Conservation (phyloP, 2,113 vertebrate species). For the Crypturellus undulatus region DNA sequence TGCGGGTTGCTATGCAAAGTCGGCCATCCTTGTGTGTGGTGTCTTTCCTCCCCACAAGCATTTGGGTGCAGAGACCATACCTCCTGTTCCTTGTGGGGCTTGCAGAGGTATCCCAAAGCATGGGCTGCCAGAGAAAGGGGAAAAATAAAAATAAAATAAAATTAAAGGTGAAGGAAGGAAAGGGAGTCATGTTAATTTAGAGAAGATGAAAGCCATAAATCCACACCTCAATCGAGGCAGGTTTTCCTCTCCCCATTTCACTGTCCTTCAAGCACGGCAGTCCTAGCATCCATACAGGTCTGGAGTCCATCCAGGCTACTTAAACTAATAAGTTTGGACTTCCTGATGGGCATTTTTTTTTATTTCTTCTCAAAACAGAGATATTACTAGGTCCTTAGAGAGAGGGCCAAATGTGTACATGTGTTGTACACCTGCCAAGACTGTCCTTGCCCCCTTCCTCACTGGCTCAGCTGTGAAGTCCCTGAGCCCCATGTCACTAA, state of each 20-base stretch:
- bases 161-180: background rate
- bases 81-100: background rate
- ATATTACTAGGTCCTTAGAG: background rate
- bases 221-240: too few relatives aligned
- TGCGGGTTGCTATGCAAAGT: background rate
- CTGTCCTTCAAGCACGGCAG: background rate
- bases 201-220: background rate
- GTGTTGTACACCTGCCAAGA: background rate
- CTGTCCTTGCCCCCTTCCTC: background rate
- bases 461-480: fast-evolving
- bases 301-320: background rate
- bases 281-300: fast-evolving
- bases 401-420: background rate
- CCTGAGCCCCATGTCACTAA: fast-evolving
- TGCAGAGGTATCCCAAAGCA: background rate
- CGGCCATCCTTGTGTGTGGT: background rate
- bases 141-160: background rate
- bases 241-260: background rate
- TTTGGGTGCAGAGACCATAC: background rate
- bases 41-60: background rate
- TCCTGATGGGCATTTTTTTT: background rate
- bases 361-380: background rate
- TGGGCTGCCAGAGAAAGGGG: background rate
- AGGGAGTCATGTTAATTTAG: background rate
- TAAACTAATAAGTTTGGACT: background rate